These are phyloP conservation scores for Habropoda laboriosa DNA, from an alignment of 1,140 invertebrate genomes.

Conservation along the genomic window DNA sequence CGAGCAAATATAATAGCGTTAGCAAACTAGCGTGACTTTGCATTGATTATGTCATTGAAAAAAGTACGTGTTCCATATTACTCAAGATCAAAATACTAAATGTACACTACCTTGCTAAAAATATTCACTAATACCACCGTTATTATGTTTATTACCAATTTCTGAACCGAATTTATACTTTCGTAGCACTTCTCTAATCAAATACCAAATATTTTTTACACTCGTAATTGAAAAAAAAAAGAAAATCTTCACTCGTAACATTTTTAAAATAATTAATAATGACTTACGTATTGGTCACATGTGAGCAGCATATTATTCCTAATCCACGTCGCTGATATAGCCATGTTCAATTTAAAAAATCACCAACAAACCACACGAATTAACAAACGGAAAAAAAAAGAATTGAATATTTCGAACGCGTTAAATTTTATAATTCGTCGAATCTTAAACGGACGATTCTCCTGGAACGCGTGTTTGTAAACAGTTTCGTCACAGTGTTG, in stretches of 20 bases:
- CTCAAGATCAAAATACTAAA: background rate
- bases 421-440: background rate
- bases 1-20: background rate
- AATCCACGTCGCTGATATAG: conserved; percentile 45
- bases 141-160: too few species aligned
- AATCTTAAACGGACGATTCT: background rate
- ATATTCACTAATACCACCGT: background rate
- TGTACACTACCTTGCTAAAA: background rate
- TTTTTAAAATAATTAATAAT: background rate
- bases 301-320: conserved; percentile 56
- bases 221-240: background rate
- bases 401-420: background rate
- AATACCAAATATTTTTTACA: background rate
- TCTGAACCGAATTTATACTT: too few species aligned
- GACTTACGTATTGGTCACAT: conserved; percentile 13
- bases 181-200: too few species aligned
- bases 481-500: background rate
- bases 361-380: background rate
- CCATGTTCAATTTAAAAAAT: background rate
- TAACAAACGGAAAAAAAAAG: background rate
- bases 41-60: too few species aligned
- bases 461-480: background rate
- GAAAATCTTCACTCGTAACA: background rate
- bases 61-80: background rate
- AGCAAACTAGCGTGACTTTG: background rate